Evolutionary conservation across 2,113 vertebrate species (phyloP), one percentile per base, ranked within the genome.

Genomic region (Microtus richardsoni): DNA sequence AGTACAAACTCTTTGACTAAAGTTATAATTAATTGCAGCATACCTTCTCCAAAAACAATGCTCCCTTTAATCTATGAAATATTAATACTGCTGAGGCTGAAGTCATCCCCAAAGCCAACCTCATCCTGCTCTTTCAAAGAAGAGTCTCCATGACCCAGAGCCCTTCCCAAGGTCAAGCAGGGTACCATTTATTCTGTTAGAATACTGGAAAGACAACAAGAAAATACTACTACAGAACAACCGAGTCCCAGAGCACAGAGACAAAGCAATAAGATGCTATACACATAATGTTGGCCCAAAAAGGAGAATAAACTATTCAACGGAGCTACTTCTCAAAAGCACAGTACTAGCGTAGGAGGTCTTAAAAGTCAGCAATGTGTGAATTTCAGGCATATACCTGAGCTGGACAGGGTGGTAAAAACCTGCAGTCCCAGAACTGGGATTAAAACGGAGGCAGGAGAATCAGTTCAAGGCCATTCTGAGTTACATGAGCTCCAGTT

Each of bases 1-100:
- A 95, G 58, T 47, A 92, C 64, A 70, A 86, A 88, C 71, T 49
- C 73, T 39, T 86, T 87, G n/a, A 44, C 66, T 90, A 96, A 93
- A 41, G 14, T 11, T 62, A 88, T 49, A 93, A 80, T 62, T 58
- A 12, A 74, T 30, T 44, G 9, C 30, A 85, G 78, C 21, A 0
- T 0, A 8, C 3, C 2, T 13, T 58, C 21, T 70, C 22, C n/a
- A 41, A 94, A 93, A 90, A 80, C 58, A 28, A 30, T 3, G 39
- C 0, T 89, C 41, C 52, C 39, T 89, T 54, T 84, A 33, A 49
- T 93, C 82, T n/a, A 64, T 11, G 44, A 36, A 64, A 70, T 10
- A 41, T 4, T 49, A 39, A 96, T 70, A 2, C 4, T 71, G 3
- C 16, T 0, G 2, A 36, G 2, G 11, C 26, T 33, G 13, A 82